Conservation (phyloP, 2,113 vertebrate species). For the Cephalopholis sonnerati region DNA sequence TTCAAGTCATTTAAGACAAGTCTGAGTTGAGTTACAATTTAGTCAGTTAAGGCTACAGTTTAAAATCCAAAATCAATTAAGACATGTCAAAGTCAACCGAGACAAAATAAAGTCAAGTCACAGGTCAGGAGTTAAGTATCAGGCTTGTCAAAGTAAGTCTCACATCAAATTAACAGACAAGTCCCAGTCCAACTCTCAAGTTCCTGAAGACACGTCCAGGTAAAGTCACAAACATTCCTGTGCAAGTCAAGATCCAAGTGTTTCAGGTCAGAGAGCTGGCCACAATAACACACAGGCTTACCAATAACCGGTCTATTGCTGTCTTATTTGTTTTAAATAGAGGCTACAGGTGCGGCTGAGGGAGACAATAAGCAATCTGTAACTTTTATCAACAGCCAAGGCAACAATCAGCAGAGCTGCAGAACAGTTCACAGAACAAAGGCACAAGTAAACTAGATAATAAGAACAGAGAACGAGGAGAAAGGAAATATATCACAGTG, state of each 20-base stretch:
- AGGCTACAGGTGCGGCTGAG: background rate
- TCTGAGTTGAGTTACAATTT: background rate
- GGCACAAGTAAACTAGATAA: conserved; percentile 27
- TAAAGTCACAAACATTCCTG: too few species aligned
- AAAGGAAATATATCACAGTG: conserved; percentile 2
- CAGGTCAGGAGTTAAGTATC: background rate
- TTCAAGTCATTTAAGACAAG: background rate
- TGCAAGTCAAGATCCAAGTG: background rate
- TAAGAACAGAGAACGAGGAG: conserved; percentile 33
- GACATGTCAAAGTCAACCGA: background rate
- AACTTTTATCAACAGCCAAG: background rate
- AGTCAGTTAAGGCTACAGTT: background rate
- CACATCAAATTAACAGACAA: background rate
- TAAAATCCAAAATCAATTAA: too few species aligned
- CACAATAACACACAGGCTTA: background rate
- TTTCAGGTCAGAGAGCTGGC: background rate
- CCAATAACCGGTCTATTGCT: background rate
- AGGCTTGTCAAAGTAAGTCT: background rate
- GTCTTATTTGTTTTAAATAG: background rate
- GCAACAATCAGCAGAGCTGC: conserved; percentile 1
- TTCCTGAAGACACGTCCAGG: too few species aligned
- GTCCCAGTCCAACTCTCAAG: background rate
- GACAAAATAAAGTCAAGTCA: background rate
- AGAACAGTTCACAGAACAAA: conserved; percentile 30
- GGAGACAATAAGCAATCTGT: background rate